Percentiles rank a stretch among this genome's conserved stretches.
Evolutionary conservation across 1,140 invertebrate species (phyloP).

Genomic region (Pollicipes pollicipes): DNA sequence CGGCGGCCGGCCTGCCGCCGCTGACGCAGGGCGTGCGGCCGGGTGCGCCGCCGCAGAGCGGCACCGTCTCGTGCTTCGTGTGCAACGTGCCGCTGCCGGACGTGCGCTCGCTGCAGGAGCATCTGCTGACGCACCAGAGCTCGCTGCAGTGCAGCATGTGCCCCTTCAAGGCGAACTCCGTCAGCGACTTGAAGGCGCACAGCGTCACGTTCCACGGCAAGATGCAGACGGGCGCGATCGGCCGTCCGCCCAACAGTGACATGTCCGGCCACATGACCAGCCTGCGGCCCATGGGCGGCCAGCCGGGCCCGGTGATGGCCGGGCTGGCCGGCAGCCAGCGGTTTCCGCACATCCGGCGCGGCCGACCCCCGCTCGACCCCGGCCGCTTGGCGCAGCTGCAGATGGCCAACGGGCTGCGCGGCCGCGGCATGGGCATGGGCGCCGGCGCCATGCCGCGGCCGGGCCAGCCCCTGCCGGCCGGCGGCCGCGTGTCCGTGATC

Average conservation of each 20-base stretch:
- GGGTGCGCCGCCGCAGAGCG: too few relatives aligned
- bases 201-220: background rate
- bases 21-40: background rate
- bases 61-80: background rate
- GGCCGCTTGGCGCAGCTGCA: background rate
- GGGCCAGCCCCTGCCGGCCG: too few relatives aligned
- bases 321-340: too few relatives aligned
- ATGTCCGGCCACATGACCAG: background rate
- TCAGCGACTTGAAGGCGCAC: background rate
- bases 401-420: background rate
- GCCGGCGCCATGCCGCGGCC: too few relatives aligned
- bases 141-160: slow-evolving; percentile 5
- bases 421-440: background rate
- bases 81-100: background rate
- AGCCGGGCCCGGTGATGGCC: background rate
- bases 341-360: background rate
- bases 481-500: background rate
- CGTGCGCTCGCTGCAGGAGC: background rate
- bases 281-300: background rate
- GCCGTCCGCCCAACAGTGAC: background rate
- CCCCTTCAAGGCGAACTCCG: background rate
- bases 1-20: background rate
- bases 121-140: background rate
- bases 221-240: background rate
- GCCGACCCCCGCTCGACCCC: background rate